These are phyloP conservation scores for Corythaeola cristata DNA, from an alignment of 2,113 vertebrate genomes.

Conservation along the genomic window DNA sequence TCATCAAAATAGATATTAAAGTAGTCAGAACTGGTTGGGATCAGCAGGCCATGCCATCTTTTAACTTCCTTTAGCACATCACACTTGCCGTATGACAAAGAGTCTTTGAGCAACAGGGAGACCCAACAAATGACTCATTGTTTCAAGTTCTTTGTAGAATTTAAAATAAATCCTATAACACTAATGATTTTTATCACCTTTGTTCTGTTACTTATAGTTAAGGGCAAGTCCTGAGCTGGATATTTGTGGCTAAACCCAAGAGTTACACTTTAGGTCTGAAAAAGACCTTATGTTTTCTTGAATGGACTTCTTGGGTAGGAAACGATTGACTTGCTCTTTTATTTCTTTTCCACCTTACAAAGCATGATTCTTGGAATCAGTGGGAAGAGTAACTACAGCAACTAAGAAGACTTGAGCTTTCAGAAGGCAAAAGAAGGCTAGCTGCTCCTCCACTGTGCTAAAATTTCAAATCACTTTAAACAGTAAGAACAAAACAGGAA, in stretches of 20 bases:
- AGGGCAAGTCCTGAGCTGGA: not conserved
- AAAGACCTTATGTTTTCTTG: not conserved
- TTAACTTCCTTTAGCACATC: not conserved
- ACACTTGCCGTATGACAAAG: not conserved
- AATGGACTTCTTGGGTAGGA: not conserved
- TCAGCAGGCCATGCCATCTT: not conserved
- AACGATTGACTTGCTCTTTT: not conserved
- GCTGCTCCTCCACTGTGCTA: not conserved
- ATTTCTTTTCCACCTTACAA: not conserved
- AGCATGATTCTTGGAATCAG: not conserved
- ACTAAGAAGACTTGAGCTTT: not conserved
- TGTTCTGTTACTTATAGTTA: not conserved
- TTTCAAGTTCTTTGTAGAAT: not conserved
- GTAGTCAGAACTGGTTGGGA: not conserved
- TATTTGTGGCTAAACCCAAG: not conserved
- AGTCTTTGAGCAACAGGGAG: not conserved
- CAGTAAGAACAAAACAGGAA: not conserved
- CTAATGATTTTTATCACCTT: not conserved
- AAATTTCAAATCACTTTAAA: slow-evolving; percentile 15
- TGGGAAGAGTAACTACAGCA: not conserved
- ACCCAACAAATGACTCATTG: not conserved
- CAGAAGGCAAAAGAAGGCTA: not conserved
- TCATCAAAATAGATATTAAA: not conserved
- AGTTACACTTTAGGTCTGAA: not conserved
- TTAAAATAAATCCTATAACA: not conserved